These are phyloP conservation scores for Phasianus colchicus DNA, from an alignment of 2,113 vertebrate genomes.

Conservation along the genomic window DNA sequence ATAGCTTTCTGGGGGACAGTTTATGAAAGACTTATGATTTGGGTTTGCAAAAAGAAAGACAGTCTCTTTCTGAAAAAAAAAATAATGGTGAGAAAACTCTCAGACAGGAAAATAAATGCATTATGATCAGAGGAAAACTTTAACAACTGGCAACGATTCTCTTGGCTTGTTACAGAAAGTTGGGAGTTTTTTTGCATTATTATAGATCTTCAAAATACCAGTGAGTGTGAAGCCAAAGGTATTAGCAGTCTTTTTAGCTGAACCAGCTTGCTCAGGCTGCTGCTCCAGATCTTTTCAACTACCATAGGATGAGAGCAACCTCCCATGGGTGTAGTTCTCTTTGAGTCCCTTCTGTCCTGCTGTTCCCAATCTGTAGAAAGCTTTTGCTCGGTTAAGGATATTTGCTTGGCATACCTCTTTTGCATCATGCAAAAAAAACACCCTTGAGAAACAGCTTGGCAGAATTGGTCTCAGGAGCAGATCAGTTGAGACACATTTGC, in stretches of 20 bases:
- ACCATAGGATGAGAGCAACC: fast-evolving
- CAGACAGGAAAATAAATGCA: not conserved
- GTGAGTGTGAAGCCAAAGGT: not conserved
- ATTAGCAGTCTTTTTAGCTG: not conserved
- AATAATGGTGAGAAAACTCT: not conserved
- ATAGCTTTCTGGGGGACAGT: not conserved
- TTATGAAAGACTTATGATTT: not conserved
- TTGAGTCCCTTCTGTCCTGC: not conserved
- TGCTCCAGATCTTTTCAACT: not conserved
- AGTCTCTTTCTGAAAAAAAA: not conserved
- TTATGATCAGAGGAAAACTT: not conserved
- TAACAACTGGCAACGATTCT: not conserved
- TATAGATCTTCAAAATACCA: not conserved
- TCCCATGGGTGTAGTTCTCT: not conserved
- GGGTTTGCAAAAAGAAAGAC: not conserved
- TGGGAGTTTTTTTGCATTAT: not conserved
- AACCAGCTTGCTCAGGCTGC: not conserved
- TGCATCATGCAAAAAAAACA: not conserved
- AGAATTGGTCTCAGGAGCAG: not conserved
- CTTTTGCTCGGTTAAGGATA: not conserved
- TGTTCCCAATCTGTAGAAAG: not conserved
- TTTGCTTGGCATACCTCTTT: not conserved
- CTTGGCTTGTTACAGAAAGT: not conserved
- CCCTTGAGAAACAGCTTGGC: not conserved
- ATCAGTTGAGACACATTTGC: not conserved